A percentile compares a stretch with the other conserved stretches of the same genome.
Evolutionary conservation across 2,888 invertebrate genomes (phyloP).

Genomic region (Malthinus flaveolus): DNA sequence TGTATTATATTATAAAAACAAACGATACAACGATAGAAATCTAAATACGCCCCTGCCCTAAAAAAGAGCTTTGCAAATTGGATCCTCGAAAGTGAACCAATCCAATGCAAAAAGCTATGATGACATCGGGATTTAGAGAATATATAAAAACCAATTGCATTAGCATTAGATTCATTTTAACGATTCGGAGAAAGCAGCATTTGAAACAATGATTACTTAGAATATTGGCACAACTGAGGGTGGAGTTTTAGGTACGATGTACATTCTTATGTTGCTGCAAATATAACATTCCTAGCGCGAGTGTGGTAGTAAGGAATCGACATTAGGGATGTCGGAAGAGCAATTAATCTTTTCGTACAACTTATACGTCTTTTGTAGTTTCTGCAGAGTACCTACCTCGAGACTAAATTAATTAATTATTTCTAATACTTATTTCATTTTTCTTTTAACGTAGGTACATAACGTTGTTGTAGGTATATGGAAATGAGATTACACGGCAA

Average conservation of each 20-base stretch:
- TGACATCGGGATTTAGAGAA: conserved; percentile 46
- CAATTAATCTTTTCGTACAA: conserved; percentile 51
- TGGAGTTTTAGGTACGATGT: conserved; percentile 34
- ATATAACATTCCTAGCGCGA: conserved; percentile 43
- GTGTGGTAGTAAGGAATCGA: conserved; percentile 50
- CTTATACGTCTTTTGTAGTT: conserved; percentile 33
- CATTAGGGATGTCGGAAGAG: conserved; percentile 48
- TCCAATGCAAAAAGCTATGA: conserved; percentile 38
- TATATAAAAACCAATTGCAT: conserved; percentile 50
- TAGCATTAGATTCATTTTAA: conserved; percentile 47
- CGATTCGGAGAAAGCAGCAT: conserved; percentile 41
- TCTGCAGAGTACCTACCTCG: conserved; percentile 13
- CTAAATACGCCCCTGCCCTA: conserved; percentile 28
- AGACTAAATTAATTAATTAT: conserved; percentile 13
- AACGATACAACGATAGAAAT: conserved; percentile 12
- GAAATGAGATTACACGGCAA: no score
- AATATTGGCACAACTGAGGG: conserved; percentile 41
- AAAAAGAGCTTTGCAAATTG: conserved; percentile 36
- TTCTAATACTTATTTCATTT: conserved; percentile 5
- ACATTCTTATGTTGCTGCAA: conserved; percentile 35
- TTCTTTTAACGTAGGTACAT: not conserved
- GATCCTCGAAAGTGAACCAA: conserved; percentile 34
- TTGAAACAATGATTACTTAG: conserved; percentile 49
- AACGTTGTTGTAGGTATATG: not conserved
- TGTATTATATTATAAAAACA: conserved; percentile 10